Evolutionary conservation across 2,797 vertebrate species (phyloP), one percentile per base, ranked within the genome.

Genomic region (Arctocebus calabarensis): DNA sequence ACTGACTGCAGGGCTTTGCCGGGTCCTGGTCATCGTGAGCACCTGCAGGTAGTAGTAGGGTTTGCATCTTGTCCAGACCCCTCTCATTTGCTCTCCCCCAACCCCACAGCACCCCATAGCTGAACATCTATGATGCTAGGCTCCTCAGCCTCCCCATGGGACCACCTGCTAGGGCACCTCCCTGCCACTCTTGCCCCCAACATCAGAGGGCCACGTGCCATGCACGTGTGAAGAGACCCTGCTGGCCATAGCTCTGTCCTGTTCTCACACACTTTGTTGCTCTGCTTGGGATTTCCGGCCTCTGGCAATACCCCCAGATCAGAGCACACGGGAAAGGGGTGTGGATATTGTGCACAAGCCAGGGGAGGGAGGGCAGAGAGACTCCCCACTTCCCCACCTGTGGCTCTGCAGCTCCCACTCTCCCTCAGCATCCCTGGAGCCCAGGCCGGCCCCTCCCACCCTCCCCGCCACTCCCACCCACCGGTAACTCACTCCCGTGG

Each of bases 1-100:
- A 97, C 87, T 98, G 92, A 48, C 97, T 94, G 88, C 96, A 96
- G 83, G 84, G 68, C 66, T 96, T 97, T 96, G 90, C 98, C 96
- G 98, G 77, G 29, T 17, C 14, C 96, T 93, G 68, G 96, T 91
- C 97, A 97, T 97, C 10, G 1, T 0, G 40, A 37, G 8, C 37
- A 78, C 97, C 98, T 90, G 0, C 66, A 96, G 87, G 62, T 7
- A 96, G 97, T 97, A 88, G 29, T n/a, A 87, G 23, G 48, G 11
- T 90, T 88, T 66, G 37, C 0, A 0, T 90, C 93, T 93, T 29
- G 3, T 25, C 34, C 83, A 85, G 34, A 66, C 19, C 34, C 2
- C 29, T 29, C 59, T 8, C 12, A 0, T 17, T 57, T 5, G 2
- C 23, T 73, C 70, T 32, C n/a, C 52, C 3, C 52, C 25, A 20